Conservation (phyloP, 2,797 vertebrate genomes). For the Lacerta viridis region DNA sequence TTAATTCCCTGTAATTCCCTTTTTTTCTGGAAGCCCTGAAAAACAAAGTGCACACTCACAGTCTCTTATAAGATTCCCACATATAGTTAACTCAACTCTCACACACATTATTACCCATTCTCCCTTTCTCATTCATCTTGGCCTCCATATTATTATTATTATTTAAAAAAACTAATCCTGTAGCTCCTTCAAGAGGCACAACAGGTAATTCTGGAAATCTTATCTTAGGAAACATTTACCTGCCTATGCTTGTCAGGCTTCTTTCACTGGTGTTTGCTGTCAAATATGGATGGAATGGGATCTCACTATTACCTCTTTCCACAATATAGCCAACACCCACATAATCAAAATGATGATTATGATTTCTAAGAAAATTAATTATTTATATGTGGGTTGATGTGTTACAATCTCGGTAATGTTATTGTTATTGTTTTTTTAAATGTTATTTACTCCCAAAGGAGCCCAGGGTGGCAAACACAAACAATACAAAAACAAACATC, state of each 20-base stretch:
- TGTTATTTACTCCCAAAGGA: too few relatives aligned
- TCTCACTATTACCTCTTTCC: too few relatives aligned
- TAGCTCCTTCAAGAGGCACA: background rate
- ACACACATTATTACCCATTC: background rate
- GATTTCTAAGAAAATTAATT: background rate
- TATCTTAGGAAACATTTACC: background rate
- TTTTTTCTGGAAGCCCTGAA: slow-evolving; percentile 60
- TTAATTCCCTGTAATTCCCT: background rate
- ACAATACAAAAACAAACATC: too few relatives aligned
- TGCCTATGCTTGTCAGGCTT: background rate
- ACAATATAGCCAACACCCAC: too few relatives aligned
- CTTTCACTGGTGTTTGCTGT: background rate
- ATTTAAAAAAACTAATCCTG: background rate
- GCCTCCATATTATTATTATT: background rate
- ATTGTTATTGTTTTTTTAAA: too few relatives aligned
- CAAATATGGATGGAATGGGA: background rate
- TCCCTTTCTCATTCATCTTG: background rate
- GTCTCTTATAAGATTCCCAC: background rate
- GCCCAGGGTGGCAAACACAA: too few relatives aligned
- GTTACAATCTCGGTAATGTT: too few relatives aligned
- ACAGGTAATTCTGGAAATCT: background rate
- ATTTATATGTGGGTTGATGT: too few relatives aligned
- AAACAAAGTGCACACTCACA: slow-evolving; percentile 42
- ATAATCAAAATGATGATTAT: background rate
- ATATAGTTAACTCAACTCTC: background rate